Conservation (phyloP, 2,888 invertebrate species). For the Melanostoma mellinum region DNA sequence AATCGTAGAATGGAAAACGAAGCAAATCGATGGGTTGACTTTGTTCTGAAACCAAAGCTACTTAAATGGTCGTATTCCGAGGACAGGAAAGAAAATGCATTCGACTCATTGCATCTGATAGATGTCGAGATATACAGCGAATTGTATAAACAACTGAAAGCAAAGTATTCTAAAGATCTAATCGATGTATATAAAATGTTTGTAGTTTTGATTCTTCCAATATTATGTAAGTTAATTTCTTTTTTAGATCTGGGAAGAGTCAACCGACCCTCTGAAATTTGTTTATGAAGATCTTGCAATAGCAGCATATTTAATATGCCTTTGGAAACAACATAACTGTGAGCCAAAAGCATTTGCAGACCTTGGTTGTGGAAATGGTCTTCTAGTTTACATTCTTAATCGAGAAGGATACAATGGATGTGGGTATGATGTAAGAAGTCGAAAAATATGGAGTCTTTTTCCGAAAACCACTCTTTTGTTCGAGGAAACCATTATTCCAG, state of each 20-base stretch:
- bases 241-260: slow-evolving; percentile 92
- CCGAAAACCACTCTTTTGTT: slow-evolving; percentile 85
- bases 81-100: slow-evolving; percentile 81
- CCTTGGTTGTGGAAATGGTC: slow-evolving; percentile 98
- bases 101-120: slow-evolving; percentile 88
- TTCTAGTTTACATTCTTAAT: slow-evolving; percentile 92
- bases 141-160: slow-evolving; percentile 89
- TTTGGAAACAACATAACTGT: slow-evolving; percentile 87
- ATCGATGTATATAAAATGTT: slow-evolving; percentile 84
- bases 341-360: slow-evolving; percentile 90
- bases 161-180: slow-evolving; percentile 89
- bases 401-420: slow-evolving; percentile 92
- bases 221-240: neutral
- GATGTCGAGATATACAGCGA: slow-evolving; percentile 87
- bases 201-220: neutral
- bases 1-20: slow-evolving; percentile 48
- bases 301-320: slow-evolving; percentile 90
- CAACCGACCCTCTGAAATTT: slow-evolving; percentile 96
- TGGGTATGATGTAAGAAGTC: slow-evolving; percentile 92
- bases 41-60: slow-evolving; percentile 83
- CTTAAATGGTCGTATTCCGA: slow-evolving; percentile 77
- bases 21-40: slow-evolving; percentile 77
- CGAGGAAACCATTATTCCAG: slow-evolving; percentile 83
- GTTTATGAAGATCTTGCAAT: slow-evolving; percentile 98
- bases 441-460: slow-evolving; percentile 95